Evolutionary conservation across 2,888 invertebrate genomes (phyloP).

Genomic region (Caenorhabditis drosophilae): DNA sequence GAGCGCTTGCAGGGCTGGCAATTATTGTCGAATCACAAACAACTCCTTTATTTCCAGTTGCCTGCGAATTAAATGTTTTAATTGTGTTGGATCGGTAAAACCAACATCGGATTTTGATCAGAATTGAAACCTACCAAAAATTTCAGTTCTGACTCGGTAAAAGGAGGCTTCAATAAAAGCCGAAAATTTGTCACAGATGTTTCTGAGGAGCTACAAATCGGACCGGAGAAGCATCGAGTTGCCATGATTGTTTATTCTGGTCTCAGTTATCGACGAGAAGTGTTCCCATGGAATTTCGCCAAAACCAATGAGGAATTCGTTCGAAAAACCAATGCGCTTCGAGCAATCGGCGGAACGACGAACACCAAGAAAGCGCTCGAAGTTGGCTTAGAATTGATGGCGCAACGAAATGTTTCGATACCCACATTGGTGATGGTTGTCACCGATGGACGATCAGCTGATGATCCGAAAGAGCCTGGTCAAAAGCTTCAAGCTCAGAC

Average conservation of each 20-base stretch:
- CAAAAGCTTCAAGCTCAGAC: conserved; percentile 43
- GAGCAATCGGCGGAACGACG: conserved; percentile 65
- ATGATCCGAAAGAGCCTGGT: conserved; percentile 57
- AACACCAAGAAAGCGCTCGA: conserved; percentile 61
- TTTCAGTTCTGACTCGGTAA: conserved; percentile 50
- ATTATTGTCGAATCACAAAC: conserved; percentile 44
- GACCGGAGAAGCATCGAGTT: conserved; percentile 61
- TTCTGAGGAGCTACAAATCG: conserved; percentile 65
- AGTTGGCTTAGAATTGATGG: conserved; percentile 60
- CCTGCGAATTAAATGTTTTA: conserved; percentile 65
- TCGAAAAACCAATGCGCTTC: conserved; percentile 44
- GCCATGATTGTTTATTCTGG: conserved; percentile 67
- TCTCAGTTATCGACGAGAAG: conserved; percentile 56
- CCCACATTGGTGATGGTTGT: conserved; percentile 65
- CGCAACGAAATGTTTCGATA: conserved; percentile 56
- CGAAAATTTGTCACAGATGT: conserved; percentile 65
- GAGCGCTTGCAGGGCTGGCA: conserved; percentile 36
- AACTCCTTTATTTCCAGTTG: conserved; percentile 61
- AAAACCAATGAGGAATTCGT: conserved; percentile 64
- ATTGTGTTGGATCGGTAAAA: conserved; percentile 60
- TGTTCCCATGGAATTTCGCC: conserved; percentile 64
- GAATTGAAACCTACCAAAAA: neutral
- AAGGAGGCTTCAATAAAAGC: conserved; percentile 64
- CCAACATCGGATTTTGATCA: neutral
- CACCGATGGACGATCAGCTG: conserved; percentile 62